These are phyloP conservation scores for Aphis gossypii DNA, from an alignment of 1,140 invertebrate species.

Conservation along the genomic window DNA sequence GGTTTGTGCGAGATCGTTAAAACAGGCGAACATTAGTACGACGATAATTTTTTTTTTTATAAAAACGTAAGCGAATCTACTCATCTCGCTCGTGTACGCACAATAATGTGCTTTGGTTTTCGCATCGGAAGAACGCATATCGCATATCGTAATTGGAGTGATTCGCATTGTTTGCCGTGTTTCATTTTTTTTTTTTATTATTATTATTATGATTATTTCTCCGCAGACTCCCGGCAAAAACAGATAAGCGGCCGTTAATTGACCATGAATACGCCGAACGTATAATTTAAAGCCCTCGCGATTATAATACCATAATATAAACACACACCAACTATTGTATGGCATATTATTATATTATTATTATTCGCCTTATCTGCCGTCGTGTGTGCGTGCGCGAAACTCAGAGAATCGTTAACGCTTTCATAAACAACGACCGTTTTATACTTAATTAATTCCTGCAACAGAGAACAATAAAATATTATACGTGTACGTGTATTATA, in stretches of 20 bases:
- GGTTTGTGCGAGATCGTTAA: too few relatives aligned
- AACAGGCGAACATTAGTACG: too few relatives aligned
- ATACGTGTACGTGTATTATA: not conserved
- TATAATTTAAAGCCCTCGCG: conserved; percentile 26
- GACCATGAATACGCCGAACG: conserved; percentile 36
- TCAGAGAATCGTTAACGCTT: conserved; percentile 53
- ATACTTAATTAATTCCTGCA: conserved; percentile 56
- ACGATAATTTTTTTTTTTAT: too few relatives aligned
- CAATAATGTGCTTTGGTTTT: not conserved
- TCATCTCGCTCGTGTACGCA: not conserved
- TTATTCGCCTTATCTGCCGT: conserved; percentile 7
- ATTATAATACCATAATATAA: conserved; percentile 46
- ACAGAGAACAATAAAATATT: conserved; percentile 52
- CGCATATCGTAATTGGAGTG: not conserved
- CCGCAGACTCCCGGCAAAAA: not conserved
- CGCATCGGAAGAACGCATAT: not conserved
- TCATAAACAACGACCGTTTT: conserved; percentile 57
- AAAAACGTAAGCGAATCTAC: too few relatives aligned
- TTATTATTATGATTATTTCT: too few relatives aligned
- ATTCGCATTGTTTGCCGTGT: not conserved
- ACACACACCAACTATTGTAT: conserved; percentile 44
- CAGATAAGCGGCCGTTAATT: conserved; percentile 47
- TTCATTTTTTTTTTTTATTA: not conserved
- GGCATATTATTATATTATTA: not conserved
- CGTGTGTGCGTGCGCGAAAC: conserved; percentile 25